phyloP scores from a whole-genome alignment of 2,888 invertebrate genomes.

The Cyclophora albipunctata region DNA sequence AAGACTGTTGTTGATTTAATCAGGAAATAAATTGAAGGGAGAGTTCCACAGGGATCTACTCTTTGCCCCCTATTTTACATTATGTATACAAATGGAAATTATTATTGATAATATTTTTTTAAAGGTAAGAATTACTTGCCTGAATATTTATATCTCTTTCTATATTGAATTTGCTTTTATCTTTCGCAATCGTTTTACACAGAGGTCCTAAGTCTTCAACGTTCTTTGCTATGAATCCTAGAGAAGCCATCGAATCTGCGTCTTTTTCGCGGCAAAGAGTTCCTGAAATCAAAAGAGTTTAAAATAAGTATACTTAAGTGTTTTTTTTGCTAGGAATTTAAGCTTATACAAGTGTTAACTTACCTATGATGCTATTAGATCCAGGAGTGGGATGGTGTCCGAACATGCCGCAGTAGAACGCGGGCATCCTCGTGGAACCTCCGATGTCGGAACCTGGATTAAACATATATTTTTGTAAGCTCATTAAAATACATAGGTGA shows the following conservation, averaged over 20 bases:
- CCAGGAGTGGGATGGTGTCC: conserved; percentile 87
- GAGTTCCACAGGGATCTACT: conserved; percentile 1
- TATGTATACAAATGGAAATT: not conserved
- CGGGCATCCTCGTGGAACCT: conserved; percentile 94
- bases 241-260: conserved; percentile 82
- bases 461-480: too few relatives aligned
- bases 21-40: not conserved
- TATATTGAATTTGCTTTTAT: conserved; percentile 71
- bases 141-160: conserved; percentile 78
- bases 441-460: conserved; percentile 89
- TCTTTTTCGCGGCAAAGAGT: conserved; percentile 82
- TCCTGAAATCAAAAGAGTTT: conserved; percentile 68
- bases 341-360: too few relatives aligned
- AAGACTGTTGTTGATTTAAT: too few relatives aligned
- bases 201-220: conserved; percentile 87
- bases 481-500: too few relatives aligned
- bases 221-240: conserved; percentile 89
- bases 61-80: not conserved
- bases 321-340: too few relatives aligned
- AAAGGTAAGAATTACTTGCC: conserved; percentile 32
- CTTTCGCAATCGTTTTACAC: conserved; percentile 79
- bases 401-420: conserved; percentile 91
- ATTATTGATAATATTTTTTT: too few relatives aligned
- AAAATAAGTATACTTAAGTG: too few relatives aligned
- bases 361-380: conserved; percentile 63